Base-by-base conservation (phyloP, 2,888 invertebrate species). In the Chloroclystis v-ata region DNA sequence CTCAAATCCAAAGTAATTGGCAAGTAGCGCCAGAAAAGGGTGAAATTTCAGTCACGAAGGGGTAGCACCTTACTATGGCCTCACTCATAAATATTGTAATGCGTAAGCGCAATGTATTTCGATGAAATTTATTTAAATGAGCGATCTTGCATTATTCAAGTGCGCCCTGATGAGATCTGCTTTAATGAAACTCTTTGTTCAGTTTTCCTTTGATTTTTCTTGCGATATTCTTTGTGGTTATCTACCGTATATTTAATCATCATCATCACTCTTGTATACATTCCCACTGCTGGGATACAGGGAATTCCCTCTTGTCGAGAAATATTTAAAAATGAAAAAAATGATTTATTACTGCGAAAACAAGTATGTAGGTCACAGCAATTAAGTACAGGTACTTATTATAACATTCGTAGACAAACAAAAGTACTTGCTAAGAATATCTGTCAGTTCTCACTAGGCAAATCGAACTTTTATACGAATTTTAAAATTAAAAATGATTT, bases 31-130 rank as follows among this genome's bases (percentile, higher is more conserved):
- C 62, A 55, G 61, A 68, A 75, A 78, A 73, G 74, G 74, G 71
- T 75, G 61, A 68, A 74, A 76, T 73, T 75, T 73, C 63, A 75
- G 73, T 69, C 75, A 76, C 72, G 57, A 60, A 65, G 63, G 60
- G 57, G 63, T 48, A 59, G 47, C 20, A 40, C 16, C 20, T 37
- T 25, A 28, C 33, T 35, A 26, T 14, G 61, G 46, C 45, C 44
- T 30, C 72, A 78, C 71, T 78, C 77, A 78, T 78, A 78, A 78
- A 79, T 78, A 79, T 78, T 78, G 67, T 78, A 78, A 78, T 78
- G 50, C 51, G 25, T 47, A 43, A 9, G 55, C 57, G 52, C 56
- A 56, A 53, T 53, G 52, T 63, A 57, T 60, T 52, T 59, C 57
- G 55, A 58, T 59, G 60, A 67, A 75, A 70, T 73, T 71, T 77